Percentiles rank a stretch among this genome's conserved stretches.
phyloP scores from a whole-genome alignment of 2,113 vertebrate species.

The Phainopepla nitens region DNA sequence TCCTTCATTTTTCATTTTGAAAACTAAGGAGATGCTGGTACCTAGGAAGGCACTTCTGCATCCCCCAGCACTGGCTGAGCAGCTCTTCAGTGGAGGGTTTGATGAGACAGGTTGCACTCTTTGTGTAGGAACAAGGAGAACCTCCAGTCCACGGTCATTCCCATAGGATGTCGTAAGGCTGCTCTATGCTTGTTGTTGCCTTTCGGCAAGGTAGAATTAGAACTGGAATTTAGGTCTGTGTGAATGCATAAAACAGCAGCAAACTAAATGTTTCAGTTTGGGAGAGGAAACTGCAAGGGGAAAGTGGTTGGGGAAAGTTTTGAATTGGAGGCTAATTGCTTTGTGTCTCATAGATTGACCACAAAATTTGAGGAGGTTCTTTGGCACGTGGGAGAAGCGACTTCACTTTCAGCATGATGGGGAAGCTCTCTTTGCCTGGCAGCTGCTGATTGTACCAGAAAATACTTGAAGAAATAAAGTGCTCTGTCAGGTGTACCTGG shows the following conservation, averaged over 20 bases:
- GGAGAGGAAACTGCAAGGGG: background rate
- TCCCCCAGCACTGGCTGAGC: background rate
- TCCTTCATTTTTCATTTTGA: background rate
- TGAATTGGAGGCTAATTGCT: background rate
- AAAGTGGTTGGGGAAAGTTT: background rate
- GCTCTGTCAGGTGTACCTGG: background rate
- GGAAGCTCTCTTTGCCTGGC: background rate
- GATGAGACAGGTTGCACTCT: background rate
- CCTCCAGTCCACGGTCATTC: background rate
- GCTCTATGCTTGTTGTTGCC: background rate
- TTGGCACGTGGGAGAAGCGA: accelerated
- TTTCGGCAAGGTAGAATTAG: background rate
- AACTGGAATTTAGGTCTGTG: background rate
- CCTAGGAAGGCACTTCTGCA: background rate
- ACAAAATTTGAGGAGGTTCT: background rate
- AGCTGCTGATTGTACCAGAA: background rate
- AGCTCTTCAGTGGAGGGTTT: background rate
- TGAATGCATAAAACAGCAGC: background rate
- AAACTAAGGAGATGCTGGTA: background rate
- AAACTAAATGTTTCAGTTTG: background rate
- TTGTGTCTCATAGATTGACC: background rate
- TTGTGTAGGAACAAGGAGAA: background rate
- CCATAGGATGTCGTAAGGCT: background rate
- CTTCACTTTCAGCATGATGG: background rate
- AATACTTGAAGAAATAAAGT: background rate